These are phyloP conservation scores for Ostrea edulis DNA, from an alignment of 1,140 invertebrate species.

Conservation along the genomic window DNA sequence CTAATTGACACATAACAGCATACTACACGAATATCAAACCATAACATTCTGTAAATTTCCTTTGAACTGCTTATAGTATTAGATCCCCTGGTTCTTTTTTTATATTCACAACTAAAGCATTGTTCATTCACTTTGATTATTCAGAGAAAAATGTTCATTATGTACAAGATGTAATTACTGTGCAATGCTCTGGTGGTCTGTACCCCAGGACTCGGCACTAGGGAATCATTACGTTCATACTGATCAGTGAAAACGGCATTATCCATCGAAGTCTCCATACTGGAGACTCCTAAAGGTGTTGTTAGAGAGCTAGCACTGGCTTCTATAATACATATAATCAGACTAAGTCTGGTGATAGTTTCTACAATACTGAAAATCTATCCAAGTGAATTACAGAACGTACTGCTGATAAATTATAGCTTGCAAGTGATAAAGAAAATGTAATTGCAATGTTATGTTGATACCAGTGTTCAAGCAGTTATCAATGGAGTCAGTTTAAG, in stretches of 20 bases:
- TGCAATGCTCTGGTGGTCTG: background rate
- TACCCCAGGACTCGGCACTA: background rate
- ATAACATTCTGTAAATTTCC: background rate
- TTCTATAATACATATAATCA: background rate
- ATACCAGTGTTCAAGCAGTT: no score
- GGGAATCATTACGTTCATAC: background rate
- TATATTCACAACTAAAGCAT: background rate
- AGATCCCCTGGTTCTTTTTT: background rate
- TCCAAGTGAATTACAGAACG: no score
- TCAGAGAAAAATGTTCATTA: background rate
- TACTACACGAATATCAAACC: no score
- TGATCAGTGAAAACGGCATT: background rate
- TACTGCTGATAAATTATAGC: no score
- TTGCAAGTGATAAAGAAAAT: no score
- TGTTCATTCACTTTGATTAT: background rate
- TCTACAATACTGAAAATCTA: no score
- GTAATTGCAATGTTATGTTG: no score
- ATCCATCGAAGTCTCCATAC: background rate
- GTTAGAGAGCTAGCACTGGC: background rate
- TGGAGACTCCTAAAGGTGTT: background rate
- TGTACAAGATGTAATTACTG: background rate
- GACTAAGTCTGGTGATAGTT: no score
- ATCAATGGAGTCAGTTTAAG: no score
- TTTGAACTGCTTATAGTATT: background rate
- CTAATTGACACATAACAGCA: background rate